These are phyloP conservation scores for Myotis pilosus DNA, from an alignment of 2,797 vertebrate genomes.

Conservation along the genomic window DNA sequence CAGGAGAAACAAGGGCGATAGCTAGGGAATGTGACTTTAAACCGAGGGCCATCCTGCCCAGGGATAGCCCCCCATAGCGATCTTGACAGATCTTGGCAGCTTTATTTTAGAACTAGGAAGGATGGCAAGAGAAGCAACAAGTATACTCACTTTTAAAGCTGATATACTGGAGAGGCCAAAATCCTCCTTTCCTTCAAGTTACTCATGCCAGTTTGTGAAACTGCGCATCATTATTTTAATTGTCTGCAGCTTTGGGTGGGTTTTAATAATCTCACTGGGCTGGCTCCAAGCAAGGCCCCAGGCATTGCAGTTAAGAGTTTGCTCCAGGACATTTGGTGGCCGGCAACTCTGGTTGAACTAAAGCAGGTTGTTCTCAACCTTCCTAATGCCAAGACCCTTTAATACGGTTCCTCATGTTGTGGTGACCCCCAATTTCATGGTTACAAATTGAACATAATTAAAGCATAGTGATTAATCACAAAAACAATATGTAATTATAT, in stretches of 20 bases:
- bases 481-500: too few relatives aligned
- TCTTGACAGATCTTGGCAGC: constrained; percentile 32
- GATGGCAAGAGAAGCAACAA: constrained; percentile 38
- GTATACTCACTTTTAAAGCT: constrained; percentile 40
- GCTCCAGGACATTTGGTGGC: not conserved
- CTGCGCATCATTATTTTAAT: constrained; percentile 49
- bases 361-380: not conserved
- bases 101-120: constrained; percentile 47
- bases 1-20: constrained; percentile 29
- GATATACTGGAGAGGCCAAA: constrained; percentile 34
- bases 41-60: not conserved
- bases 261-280: constrained; percentile 45
- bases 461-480: too few relatives aligned
- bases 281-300: not conserved
- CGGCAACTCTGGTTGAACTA: not conserved
- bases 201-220: not conserved
- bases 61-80: not conserved
- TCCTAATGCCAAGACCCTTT: too few relatives aligned
- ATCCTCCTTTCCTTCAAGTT: constrained; percentile 36
- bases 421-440: too few relatives aligned
- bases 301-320: not conserved
- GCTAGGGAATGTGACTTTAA: constrained; percentile 5
- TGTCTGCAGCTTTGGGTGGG: constrained; percentile 46
- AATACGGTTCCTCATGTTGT: too few relatives aligned
- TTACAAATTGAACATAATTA: too few relatives aligned